These are phyloP conservation scores for Miichthys miiuy DNA, from an alignment of 2,797 vertebrate genomes.

Conservation along the genomic window DNA sequence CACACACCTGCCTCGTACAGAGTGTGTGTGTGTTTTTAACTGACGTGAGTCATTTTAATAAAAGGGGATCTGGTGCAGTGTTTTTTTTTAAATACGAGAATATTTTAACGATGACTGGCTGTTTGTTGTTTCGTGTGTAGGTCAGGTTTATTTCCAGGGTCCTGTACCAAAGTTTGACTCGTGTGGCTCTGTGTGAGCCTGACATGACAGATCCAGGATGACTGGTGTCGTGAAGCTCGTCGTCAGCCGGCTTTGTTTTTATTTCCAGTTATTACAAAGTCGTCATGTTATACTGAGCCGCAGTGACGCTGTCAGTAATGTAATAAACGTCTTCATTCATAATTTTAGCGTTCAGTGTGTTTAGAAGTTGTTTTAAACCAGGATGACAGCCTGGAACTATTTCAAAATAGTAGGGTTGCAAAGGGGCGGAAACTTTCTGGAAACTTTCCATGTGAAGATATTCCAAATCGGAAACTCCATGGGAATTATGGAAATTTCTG, in stretches of 20 bases:
- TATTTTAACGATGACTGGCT: slow-evolving; percentile 2
- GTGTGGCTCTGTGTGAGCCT: not conserved
- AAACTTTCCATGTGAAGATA: too few relatives aligned
- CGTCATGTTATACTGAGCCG: too few relatives aligned
- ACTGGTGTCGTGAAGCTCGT: not conserved
- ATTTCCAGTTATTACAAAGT: not conserved
- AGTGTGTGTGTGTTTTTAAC: slow-evolving; percentile 27
- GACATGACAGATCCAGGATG: not conserved
- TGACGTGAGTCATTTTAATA: slow-evolving; percentile 5
- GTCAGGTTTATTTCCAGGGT: slow-evolving; percentile 2
- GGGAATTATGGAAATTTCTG: too few relatives aligned
- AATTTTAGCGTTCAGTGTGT: too few relatives aligned
- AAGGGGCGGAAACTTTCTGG: too few relatives aligned
- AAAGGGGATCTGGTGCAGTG: slow-evolving; percentile 14
- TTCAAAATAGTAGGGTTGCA: too few relatives aligned
- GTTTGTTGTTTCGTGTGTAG: not conserved
- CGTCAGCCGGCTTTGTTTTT: not conserved
- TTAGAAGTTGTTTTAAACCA: too few relatives aligned
- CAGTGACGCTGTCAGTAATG: too few relatives aligned
- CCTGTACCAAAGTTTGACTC: not conserved
- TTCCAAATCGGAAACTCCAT: too few relatives aligned
- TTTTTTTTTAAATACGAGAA: slow-evolving; percentile 10
- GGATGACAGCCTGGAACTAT: too few relatives aligned
- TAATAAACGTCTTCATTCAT: too few relatives aligned
- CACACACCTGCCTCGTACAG: not conserved